phyloP scores from a whole-genome alignment of 2,113 vertebrate species.

The Todiramphus chloris region DNA sequence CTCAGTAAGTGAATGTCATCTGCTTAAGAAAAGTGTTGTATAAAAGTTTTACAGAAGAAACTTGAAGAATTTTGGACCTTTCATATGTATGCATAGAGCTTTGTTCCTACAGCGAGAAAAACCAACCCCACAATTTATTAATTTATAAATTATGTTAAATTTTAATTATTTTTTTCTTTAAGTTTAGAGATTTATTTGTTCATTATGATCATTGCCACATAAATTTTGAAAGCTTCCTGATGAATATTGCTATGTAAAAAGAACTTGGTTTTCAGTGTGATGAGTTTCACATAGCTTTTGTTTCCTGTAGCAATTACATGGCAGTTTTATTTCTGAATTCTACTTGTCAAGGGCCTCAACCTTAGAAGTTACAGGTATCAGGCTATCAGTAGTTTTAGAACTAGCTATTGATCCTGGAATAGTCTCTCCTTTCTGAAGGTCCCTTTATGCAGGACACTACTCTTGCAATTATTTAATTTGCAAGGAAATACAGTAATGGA shows the following conservation, averaged over 20 bases:
- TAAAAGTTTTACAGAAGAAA: neutral
- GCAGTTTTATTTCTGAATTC: neutral
- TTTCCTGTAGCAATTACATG: neutral
- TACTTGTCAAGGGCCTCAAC: neutral
- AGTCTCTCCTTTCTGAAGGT: neutral
- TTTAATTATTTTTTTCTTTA: neutral
- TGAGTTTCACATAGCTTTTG: neutral
- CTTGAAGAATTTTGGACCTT: neutral
- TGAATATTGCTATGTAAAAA: neutral
- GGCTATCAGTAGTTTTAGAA: neutral
- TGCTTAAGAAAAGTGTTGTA: neutral
- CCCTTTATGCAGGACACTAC: neutral
- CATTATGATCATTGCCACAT: neutral
- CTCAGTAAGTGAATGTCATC: neutral
- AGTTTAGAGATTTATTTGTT: neutral
- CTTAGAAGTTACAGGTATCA: neutral
- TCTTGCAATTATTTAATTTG: neutral
- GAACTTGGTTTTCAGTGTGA: neutral
- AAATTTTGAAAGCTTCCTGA: neutral
- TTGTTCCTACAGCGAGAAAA: neutral
- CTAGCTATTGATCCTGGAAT: neutral
- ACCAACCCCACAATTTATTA: neutral
- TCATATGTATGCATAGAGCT: neutral
- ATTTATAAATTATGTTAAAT: neutral
- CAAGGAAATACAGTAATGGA: neutral